A percentile compares a stretch with the other conserved stretches of the same genome.
Evolutionary conservation across 2,888 invertebrate species (phyloP).

Genomic region (Ganaspis brasiliensis): DNA sequence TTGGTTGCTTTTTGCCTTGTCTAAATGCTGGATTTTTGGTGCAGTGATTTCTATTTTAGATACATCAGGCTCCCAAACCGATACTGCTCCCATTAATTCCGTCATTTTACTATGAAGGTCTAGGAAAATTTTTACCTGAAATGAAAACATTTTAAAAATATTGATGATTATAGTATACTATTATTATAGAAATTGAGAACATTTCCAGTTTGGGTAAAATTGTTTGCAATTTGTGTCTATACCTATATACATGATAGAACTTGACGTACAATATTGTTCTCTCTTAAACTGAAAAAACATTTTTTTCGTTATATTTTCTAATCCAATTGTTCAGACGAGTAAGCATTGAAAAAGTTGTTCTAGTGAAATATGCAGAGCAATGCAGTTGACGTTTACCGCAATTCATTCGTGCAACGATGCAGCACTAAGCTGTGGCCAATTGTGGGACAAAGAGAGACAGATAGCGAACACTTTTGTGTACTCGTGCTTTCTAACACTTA

Average conservation of each 20-base stretch:
- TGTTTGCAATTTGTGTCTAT: no score
- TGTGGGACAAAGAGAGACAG: slow-evolving; percentile 61
- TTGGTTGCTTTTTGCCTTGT: slow-evolving; percentile 18
- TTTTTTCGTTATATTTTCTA: neutral
- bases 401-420: slow-evolving; percentile 73
- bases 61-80: slow-evolving; percentile 62
- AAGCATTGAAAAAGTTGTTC: slow-evolving; percentile 5
- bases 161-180: no score
- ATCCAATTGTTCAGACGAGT: neutral
- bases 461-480: slow-evolving; percentile 54
- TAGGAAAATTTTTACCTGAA: slow-evolving; percentile 83
- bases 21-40: slow-evolving; percentile 38
- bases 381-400: slow-evolving; percentile 74
- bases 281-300: neutral
- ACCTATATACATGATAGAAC: no score
- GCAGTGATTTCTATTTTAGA: slow-evolving; percentile 43
- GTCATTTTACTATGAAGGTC: slow-evolving; percentile 83
- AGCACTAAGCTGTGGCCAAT: slow-evolving; percentile 77
- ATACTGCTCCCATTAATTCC: slow-evolving; percentile 79
- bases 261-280: no score
- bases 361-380: slow-evolving; percentile 61
- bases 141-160: slow-evolving; percentile 41
- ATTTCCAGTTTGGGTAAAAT: no score
- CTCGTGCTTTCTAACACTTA: slow-evolving; percentile 59
- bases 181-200: no score